Base-by-base conservation (phyloP, 2,888 invertebrate genomes). In the Theretra japonica region DNA sequence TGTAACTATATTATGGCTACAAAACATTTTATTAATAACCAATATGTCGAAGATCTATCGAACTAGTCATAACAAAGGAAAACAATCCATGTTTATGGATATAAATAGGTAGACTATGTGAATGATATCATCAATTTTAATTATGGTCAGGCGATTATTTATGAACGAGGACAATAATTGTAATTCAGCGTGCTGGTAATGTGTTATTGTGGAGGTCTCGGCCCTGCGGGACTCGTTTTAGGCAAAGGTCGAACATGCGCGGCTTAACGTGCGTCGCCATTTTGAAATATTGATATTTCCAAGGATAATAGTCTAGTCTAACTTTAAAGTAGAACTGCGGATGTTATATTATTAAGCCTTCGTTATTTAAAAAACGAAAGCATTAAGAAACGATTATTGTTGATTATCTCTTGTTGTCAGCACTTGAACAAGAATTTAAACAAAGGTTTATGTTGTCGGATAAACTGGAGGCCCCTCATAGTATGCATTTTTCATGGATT, bases 101-200 rank as follows among this genome's bases (percentile, higher is more conserved):
- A 41, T 41, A 41, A 41, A 6, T 19, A 53, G 19, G 19, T 50
- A 19, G n/a, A n/a, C 53, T n/a, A n/a, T 53, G 53, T 17, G 17
- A 53, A 53, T 69, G 56, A 69, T 53, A 8, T 33, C 59, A 72
- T 33, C 60, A 21, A 68, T 62, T 60, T 70, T 74, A 70, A 73
- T 76, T 72, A 76, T 69, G 75, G 77, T 73, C 74, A 74, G 73
- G 77, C 75, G 70, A 77, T 78, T 71, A 77, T 77, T 69, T 70
- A 73, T 75, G 59, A 62, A 73, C 79, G 78, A 80, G 80, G 80
- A 75, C 79, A 69, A 73, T 78, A 70, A 75, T 80, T 79, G 76
- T 76, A 77, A 79, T 79, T 79, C 78, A 73, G 60, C 59, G 33
- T 68, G 75, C 69, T 59, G 72, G 48, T 74, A 76, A 76, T 75